Base-by-base conservation (phyloP, 2,113 vertebrate genomes). In the Calonectris borealis region DNA sequence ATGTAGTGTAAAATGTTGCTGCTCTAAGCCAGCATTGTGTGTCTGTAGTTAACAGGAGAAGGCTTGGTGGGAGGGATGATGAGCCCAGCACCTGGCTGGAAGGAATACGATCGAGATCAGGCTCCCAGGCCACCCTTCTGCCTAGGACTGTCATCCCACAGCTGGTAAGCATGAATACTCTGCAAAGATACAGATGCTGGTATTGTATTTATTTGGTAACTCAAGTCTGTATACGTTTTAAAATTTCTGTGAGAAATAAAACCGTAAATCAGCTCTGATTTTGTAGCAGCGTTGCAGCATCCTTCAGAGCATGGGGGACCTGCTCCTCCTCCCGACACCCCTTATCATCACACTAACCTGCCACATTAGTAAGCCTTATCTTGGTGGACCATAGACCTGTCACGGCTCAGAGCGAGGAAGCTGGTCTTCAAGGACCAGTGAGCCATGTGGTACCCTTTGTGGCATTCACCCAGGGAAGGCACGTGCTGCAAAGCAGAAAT, bases 401-500 rank as follows among this genome's bases (percentile, higher is more conserved):
- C 65, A 86, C 0, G 0, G 61, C 73, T 87, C 54, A 80, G 83
- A 86, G 77, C 1, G 7, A 78, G 55, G 52, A 76, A 79, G 77
- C 57, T 66, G 32, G 49, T 94, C 60, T 90, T 96, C 83, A 80
- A 83, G 94, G 88, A 93, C n/a, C 86, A 94, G 48, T 73, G 92
- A 93, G 49, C 81, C 0, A 3, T 83, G 76, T 0, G 0, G 82
- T 76, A 38, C 46, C 27, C 60, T 93, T 95, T 65, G 15, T 86
- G 92, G 71, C 64, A 70, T 78, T 86, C 93, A 86, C 80, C 82
- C 77, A 81, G 69, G 64, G 51, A 93, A 92, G 83, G 82, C 54
- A 68, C 57, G 52, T 16, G 51, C 87, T 89, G 88, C 80, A 95
- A 78, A 94, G 71, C 75, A 72, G 66, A 91, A 94, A 96, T 88